phyloP scores from a whole-genome alignment of 2,888 invertebrate genomes.

The Drosophila meridionalis region DNA sequence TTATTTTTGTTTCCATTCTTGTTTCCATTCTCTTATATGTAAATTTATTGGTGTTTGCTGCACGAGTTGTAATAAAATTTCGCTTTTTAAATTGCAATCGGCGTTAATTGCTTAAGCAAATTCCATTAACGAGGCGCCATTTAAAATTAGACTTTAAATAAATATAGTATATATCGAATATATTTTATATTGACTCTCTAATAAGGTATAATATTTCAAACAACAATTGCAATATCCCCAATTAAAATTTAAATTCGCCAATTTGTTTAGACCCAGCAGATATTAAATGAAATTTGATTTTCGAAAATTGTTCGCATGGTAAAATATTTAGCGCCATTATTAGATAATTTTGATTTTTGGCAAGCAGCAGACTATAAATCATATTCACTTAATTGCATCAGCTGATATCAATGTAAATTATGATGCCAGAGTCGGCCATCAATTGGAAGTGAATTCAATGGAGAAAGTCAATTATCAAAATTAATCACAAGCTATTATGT shows the following conservation, averaged over 20 bases:
- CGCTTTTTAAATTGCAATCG: conserved; percentile 18
- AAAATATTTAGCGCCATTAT: neutral
- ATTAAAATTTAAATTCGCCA: neutral
- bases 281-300: neutral
- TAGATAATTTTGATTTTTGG: neutral
- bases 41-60: conserved; percentile 48
- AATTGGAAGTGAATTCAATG: conserved; percentile 5
- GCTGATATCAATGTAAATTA: neutral
- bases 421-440: neutral
- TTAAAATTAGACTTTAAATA: neutral
- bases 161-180: too few relatives aligned
- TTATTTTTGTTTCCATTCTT: neutral
- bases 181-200: neutral
- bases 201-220: neutral
- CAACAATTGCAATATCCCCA: neutral
- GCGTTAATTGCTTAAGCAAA: conserved; percentile 43
- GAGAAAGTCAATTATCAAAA: conserved; percentile 16
- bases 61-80: conserved; percentile 34
- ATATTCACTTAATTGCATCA: conserved; percentile 1
- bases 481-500: conserved; percentile 16
- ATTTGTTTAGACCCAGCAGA: neutral
- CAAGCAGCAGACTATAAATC: neutral
- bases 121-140: conserved; percentile 34
- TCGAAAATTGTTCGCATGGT: neutral
- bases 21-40: conserved; percentile 29